phyloP scores from a whole-genome alignment of 2,113 vertebrate species.

The Catharus minimus region DNA sequence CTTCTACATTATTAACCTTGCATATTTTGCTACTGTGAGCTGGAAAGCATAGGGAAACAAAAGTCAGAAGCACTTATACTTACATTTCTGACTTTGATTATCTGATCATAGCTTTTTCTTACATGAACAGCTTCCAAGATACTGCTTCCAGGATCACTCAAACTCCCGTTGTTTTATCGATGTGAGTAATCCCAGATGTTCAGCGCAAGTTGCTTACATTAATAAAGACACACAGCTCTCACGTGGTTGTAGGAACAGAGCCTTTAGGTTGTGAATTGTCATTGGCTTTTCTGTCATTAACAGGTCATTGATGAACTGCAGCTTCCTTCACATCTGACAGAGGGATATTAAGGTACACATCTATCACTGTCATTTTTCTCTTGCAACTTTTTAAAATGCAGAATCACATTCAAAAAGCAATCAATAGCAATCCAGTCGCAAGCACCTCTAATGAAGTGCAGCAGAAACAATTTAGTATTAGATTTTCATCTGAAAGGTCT shows the following conservation, averaged over 20 bases:
- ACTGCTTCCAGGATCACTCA: background rate
- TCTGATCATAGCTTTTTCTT: background rate
- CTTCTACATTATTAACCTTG: background rate
- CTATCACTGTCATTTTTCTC: constrained; percentile 13
- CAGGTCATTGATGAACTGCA: constrained; percentile 27
- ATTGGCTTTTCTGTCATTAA: constrained; percentile 20
- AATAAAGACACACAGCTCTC: background rate
- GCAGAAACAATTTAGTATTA: constrained; percentile 18
- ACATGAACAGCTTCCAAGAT: background rate
- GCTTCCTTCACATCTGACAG: constrained; percentile 11
- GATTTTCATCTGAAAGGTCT: constrained; percentile 22
- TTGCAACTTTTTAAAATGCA: constrained; percentile 22
- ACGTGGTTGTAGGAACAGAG: background rate
- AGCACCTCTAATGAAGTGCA: background rate
- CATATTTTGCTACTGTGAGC: background rate
- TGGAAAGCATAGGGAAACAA: background rate
- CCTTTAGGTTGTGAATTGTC: background rate
- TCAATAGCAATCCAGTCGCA: constrained; percentile 13
- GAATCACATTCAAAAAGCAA: constrained; percentile 32
- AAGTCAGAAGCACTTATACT: background rate
- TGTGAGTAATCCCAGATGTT: background rate
- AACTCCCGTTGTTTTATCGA: background rate
- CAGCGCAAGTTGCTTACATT: background rate
- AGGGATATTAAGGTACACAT: background rate
- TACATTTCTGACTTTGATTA: background rate